Evolutionary conservation across 2,797 vertebrate genomes (phyloP), one percentile per base, ranked within the genome.

Genomic region (Parauchenoglanis punctatus): DNA sequence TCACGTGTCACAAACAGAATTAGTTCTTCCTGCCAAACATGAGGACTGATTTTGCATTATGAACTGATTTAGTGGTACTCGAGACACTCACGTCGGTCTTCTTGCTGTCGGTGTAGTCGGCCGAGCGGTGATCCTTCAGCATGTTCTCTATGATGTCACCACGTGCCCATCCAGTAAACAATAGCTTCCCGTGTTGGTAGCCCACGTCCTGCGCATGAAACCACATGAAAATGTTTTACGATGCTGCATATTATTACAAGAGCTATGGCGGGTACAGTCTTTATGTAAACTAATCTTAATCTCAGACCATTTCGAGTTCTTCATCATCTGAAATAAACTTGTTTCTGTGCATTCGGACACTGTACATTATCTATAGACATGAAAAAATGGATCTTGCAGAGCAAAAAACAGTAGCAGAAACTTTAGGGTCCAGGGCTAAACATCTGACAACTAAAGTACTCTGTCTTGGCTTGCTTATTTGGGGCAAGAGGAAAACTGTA

Each of bases 111-210:
- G 97, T 97, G 91, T 98, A 97, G 93, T 98, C 98, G 0, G 97
- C 96, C 0, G 97, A 97, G 8, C 95, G 95, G 73, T 97, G 95
- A 89, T 99, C 98, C 75, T 96, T 97, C 89, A 99, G 95, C 97
- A 99, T 98, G 93, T 98, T 97, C 90, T 97, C 94, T 0, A 99
- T 98, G 90, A 99, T 95, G 89, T 98, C 96, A 0, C 97, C 97
- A 0, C 97, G 96, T 88, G 94, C 96, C 98, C 98, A 99, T 85
- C 96, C 97, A 0, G 96, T 96, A 7, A 99, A 99, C 87, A 99
- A 89, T 25, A 97, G 89, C 88, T 97, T 98, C 35, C 98, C 97
- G 0, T 99, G 97, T 89, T 98, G 96, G 91, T 95, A 98, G 13
- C 98, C 98, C 18, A 99, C 96, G 1, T 98, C 97, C 98, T 99